phyloP scores from a whole-genome alignment of 2,113 vertebrate species.

The Anarrhichthys ocellatus region DNA sequence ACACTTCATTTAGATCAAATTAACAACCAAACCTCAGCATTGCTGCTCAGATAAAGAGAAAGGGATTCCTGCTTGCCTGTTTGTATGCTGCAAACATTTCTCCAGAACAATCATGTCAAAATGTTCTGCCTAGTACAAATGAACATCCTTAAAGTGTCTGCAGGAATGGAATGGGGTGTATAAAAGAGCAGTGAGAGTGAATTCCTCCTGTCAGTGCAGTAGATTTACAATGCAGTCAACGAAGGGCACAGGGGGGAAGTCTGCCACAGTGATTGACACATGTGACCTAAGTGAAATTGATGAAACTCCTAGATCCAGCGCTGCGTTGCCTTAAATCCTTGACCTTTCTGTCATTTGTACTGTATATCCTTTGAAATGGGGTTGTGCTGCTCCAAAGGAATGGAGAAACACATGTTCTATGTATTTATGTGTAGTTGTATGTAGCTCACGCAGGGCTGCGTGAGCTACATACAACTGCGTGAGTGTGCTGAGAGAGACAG shows the following conservation, averaged over 20 bases:
- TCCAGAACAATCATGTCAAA: background rate
- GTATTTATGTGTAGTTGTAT: background rate
- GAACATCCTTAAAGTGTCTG: background rate
- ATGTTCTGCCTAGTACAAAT: background rate
- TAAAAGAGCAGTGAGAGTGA: background rate
- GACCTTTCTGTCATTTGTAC: slow-evolving; percentile 23
- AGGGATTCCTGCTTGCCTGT: background rate
- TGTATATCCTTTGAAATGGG: slow-evolving; percentile 29
- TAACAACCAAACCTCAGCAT: background rate
- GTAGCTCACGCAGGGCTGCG: background rate
- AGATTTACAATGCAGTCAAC: slow-evolving; percentile 9
- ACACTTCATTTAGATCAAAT: background rate
- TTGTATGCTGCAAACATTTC: background rate
- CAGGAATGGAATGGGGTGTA: background rate
- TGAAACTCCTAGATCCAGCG: slow-evolving; percentile 3
- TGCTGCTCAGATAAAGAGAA: background rate
- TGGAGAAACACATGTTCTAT: background rate
- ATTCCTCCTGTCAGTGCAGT: background rate
- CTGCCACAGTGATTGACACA: slow-evolving; percentile 18
- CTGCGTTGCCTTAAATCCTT: slow-evolving; percentile 17
- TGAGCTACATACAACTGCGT: background rate
- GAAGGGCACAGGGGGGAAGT: slow-evolving; percentile 5
- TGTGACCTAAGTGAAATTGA: slow-evolving; percentile 30
- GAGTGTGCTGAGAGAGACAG: background rate
- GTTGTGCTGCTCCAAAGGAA: slow-evolving; percentile 10